Evolutionary conservation across 92 coral and sea anemone genomes (phyloP), one percentile per base, ranked within the genome.

Genomic region (Epizoanthus rinbou): DNA sequence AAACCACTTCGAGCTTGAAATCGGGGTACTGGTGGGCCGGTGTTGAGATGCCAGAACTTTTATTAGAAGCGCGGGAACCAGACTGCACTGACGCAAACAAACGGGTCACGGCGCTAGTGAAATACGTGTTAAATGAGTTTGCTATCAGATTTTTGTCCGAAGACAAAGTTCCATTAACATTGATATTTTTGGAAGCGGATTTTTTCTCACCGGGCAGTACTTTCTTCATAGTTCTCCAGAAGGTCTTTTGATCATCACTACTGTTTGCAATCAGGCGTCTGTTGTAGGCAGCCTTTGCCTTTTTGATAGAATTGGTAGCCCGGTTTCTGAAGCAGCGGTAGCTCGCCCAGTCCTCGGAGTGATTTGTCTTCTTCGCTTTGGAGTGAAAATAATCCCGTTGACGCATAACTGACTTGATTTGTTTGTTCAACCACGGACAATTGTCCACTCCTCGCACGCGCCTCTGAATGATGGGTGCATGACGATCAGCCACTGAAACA

Each of bases 201-300:
- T 88, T 88, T 43, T 45, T 85, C 80, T 85, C 79, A 18, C 83
- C 89, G 15, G 91, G 84, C 39, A 87, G 43, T 56, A 85, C 73
- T 74, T 79, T 88, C 74, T 85, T 89, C 62, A 85, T 33, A 6
- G 79, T 85, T 76, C 71, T 59, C 88, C 91, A 88, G 80, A 88
- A 88, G 15, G 88, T 70, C 31, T 73, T 88, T 0, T 24, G 63
- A 59, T 85, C 92, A 5, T 64, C 33, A 9, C 75, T 43, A 75
- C 74, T 76, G 9, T 88, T 72, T 7, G 76, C 68, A 70, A 84
- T 70, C 23, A 87, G 52, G 50, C 73, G 59, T 67, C 64, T 64
- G 60, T 79, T 88, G 60, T 88, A 79, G 16, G 50, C 16, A 24
- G 76, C 80, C 74, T 88, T 88, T 39, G 71, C 76, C 62, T 72